Percentiles rank a stretch among this genome's conserved stretches.
Conservation (phyloP, 2,113 vertebrate species). For the Cheirogaleus medius region DNA sequence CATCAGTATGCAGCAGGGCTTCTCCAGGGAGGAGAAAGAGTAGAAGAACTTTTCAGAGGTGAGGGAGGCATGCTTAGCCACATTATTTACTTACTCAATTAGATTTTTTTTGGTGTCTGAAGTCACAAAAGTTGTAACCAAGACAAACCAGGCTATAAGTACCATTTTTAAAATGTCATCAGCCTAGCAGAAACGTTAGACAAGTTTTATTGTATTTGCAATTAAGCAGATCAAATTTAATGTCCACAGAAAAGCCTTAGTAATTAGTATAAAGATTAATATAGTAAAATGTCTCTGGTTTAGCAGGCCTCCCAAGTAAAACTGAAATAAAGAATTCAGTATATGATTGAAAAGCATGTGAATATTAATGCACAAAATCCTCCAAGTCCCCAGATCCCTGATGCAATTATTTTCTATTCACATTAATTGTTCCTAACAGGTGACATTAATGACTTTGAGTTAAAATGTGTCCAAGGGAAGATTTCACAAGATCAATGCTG, state of each 20-base stretch:
- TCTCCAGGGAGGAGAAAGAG: not conserved
- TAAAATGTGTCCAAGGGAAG: constrained; percentile 84
- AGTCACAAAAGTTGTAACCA: constrained; percentile 61
- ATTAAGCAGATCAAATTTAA: constrained; percentile 86
- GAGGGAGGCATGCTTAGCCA: not conserved
- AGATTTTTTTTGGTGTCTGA: constrained; percentile 57
- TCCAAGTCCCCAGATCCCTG: constrained; percentile 90
- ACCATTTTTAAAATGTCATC: constrained; percentile 68
- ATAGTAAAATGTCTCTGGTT: constrained; percentile 84
- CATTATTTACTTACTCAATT: constrained; percentile 35
- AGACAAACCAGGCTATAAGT: constrained; percentile 71
- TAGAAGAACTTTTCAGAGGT: not conserved
- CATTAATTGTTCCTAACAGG: constrained; percentile 91
- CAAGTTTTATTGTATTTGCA: constrained; percentile 86
- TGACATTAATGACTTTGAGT: constrained; percentile 95
- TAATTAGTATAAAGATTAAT: constrained; percentile 90
- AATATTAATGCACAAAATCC: constrained; percentile 90
- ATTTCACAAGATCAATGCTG: constrained; percentile 83
- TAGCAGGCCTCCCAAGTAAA: constrained; percentile 83
- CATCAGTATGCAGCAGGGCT: not conserved
- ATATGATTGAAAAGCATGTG: constrained; percentile 85
- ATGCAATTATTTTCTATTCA: constrained; percentile 96
- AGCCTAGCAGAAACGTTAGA: constrained; percentile 67
- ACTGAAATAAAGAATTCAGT: constrained; percentile 83
- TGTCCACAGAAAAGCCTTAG: constrained; percentile 81